A percentile compares a stretch with the other conserved stretches of the same genome.
These are phyloP conservation scores for Todiramphus saurophagus DNA, from an alignment of 2,113 vertebrate species.

Conservation along the genomic window DNA sequence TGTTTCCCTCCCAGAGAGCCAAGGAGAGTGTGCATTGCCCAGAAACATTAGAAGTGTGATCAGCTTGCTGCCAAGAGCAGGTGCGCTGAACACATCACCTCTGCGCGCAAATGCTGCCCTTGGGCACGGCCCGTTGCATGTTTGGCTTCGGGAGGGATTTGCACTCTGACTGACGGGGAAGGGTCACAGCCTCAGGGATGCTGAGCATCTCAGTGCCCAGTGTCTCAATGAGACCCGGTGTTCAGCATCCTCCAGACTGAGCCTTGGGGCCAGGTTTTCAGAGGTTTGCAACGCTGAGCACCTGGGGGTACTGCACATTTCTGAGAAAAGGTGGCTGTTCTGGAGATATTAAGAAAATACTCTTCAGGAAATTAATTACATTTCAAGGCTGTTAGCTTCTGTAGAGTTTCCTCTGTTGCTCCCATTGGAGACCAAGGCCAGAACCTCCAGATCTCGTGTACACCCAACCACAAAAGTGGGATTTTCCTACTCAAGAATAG, in stretches of 20 bases:
- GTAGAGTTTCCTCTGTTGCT: conserved; percentile 1
- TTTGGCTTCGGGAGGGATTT: not conserved
- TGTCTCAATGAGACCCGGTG: rapidly evolving
- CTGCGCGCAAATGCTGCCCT: not conserved
- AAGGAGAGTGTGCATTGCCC: rapidly evolving
- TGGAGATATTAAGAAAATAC: not conserved
- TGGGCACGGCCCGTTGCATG: rapidly evolving
- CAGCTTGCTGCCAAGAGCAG: not conserved
- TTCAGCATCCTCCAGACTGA: not conserved
- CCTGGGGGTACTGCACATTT: not conserved
- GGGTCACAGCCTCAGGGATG: not conserved
- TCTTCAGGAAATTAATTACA: conserved; percentile 4
- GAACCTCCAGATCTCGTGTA: not conserved
- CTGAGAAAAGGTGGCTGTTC: not conserved
- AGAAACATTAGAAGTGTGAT: not conserved
- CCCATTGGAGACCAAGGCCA: not conserved
- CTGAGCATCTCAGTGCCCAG: not conserved
- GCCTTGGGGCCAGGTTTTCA: not conserved
- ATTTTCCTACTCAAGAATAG: not conserved
- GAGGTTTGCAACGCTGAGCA: not conserved
- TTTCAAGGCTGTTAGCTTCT: not conserved
- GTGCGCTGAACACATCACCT: not conserved
- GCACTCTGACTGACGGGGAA: not conserved
- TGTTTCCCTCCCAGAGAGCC: not conserved
- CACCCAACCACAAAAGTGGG: not conserved